These are phyloP conservation scores for Megalonaias nervosa DNA, from an alignment of 1,140 invertebrate species.

Conservation along the genomic window DNA sequence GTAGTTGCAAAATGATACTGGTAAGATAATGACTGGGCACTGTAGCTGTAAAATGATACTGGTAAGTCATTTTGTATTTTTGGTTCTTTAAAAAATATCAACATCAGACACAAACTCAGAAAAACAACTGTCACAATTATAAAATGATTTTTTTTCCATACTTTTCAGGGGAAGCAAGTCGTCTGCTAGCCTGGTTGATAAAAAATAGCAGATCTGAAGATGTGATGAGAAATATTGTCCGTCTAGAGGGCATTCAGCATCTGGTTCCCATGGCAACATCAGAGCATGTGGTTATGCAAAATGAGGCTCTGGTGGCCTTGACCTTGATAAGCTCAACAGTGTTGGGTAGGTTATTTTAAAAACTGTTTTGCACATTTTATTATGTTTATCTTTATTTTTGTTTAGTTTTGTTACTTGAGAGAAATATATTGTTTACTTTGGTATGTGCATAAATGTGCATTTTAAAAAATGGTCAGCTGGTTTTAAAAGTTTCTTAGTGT, in stretches of 20 bases:
- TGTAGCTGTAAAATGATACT: too few relatives aligned
- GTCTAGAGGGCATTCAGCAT: slow-evolving; percentile 80
- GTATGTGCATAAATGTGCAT: not conserved
- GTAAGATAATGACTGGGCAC: too few relatives aligned
- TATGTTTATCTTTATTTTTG: not conserved
- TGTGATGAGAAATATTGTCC: slow-evolving; percentile 77
- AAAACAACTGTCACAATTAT: too few relatives aligned
- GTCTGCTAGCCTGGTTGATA: slow-evolving; percentile 86
- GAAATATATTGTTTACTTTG: too few relatives aligned
- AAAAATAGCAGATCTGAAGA: slow-evolving; percentile 80
- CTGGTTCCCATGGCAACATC: slow-evolving; percentile 86
- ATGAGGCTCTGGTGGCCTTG: slow-evolving; percentile 80
- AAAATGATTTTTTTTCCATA: not conserved
- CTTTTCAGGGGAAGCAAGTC: slow-evolving; percentile 82
- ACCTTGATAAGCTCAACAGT: slow-evolving; percentile 62
- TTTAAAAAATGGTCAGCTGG: not conserved
- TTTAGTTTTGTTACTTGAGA: too few relatives aligned
- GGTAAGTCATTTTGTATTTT: too few relatives aligned
- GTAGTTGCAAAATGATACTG: too few relatives aligned
- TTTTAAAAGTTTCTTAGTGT: not conserved
- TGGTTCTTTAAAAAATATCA: too few relatives aligned
- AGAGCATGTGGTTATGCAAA: slow-evolving; percentile 89
- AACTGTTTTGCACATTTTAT: not conserved
- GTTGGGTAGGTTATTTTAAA: slow-evolving; percentile 45
- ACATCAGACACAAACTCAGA: too few relatives aligned